A percentile compares a stretch with the other conserved stretches of the same genome.
phyloP scores from a whole-genome alignment of 2,797 vertebrate species.

The Falco rusticolus region DNA sequence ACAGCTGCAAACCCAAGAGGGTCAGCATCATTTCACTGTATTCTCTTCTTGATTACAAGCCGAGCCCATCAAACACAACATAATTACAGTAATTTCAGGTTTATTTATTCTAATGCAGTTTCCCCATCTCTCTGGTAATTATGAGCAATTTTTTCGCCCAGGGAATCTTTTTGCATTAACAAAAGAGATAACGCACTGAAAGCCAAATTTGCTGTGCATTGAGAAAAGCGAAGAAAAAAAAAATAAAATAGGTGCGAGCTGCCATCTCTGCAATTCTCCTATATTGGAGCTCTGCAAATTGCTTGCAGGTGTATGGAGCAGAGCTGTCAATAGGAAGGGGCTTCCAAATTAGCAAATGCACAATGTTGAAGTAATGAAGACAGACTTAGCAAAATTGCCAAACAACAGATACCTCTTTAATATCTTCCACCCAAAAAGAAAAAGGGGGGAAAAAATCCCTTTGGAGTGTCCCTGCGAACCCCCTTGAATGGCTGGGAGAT shows the following conservation, averaged over 20 bases:
- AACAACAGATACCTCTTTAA: constrained; percentile 86
- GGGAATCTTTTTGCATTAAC: constrained; percentile 99
- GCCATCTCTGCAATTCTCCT: constrained; percentile 90
- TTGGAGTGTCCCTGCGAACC: constrained; percentile 63
- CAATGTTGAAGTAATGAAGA: constrained; percentile 94
- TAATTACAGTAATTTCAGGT: constrained; percentile 99
- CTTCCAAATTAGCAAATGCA: constrained; percentile 94
- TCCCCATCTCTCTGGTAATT: constrained; percentile 99
- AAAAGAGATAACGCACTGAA: constrained; percentile 98
- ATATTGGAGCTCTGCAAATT: constrained; percentile 96
- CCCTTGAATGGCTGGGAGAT: constrained; percentile 42
- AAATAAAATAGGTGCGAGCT: constrained; percentile 93
- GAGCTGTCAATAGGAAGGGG: constrained; percentile 91
- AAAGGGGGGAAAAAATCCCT: constrained; percentile 12
- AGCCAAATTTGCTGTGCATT: constrained; percentile 95
- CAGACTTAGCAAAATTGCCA: constrained; percentile 87
- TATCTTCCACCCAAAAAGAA: constrained; percentile 70
- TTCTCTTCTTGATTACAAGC: constrained; percentile 99
- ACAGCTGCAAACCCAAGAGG: constrained; percentile 99
- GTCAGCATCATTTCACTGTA: constrained; percentile 99
- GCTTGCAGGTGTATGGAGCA: constrained; percentile 98
- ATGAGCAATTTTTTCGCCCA: constrained; percentile 99
- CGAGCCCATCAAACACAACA: constrained; percentile 99
- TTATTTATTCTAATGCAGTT: constrained; percentile 99
- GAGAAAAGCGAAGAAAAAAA: constrained; percentile 80